Evolutionary conservation across 2,888 invertebrate species (phyloP).

Genomic region (Dicycla oo): DNA sequence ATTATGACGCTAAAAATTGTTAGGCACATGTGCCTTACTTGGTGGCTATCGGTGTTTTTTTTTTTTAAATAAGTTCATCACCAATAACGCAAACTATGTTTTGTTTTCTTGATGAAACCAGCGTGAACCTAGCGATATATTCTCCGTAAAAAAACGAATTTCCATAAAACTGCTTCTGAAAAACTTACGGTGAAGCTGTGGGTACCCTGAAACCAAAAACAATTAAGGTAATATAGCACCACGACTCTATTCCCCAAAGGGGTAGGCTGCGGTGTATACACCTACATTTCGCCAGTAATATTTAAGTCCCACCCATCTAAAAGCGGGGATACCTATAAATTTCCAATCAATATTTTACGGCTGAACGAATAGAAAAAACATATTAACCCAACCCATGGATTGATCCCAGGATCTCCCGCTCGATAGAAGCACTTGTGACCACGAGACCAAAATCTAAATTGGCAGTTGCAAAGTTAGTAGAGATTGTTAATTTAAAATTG

Average conservation of each 20-base stretch:
- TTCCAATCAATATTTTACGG: neutral
- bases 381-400: no score
- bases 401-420: neutral
- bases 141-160: slow-evolving; percentile 56
- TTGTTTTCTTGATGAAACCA: slow-evolving; percentile 36
- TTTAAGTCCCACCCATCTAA: neutral
- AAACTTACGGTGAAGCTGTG: slow-evolving; percentile 10
- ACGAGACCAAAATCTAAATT: neutral
- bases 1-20: accelerated
- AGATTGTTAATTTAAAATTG: no score
- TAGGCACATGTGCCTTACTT: neutral
- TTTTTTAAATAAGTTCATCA: slow-evolving; percentile 32
- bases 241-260: no score
- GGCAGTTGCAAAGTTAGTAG: neutral
- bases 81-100: slow-evolving; percentile 13
- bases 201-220: slow-evolving; percentile 44
- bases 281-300: no score
- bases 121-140: slow-evolving; percentile 18
- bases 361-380: neutral
- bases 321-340: no score
- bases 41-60: slow-evolving; percentile 15
- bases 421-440: neutral
- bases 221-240: neutral
- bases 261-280: no score
- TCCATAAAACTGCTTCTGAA: slow-evolving; percentile 37